phyloP scores from a whole-genome alignment of 2,113 vertebrate genomes.

The Tursiops truncatus region DNA sequence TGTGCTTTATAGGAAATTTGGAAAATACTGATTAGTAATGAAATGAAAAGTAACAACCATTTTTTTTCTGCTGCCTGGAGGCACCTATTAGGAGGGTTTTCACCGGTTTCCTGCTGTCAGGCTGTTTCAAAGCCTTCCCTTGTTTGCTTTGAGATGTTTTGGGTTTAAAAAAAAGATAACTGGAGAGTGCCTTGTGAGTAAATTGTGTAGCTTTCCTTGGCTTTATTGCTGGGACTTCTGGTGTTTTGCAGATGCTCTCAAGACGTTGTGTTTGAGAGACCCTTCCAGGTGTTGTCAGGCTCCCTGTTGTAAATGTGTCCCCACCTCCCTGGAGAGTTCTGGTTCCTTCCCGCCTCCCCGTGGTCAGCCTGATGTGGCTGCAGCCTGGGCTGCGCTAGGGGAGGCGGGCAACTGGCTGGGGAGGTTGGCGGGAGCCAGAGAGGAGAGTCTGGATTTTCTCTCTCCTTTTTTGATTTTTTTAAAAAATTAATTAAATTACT shows the following conservation, averaged over 20 bases:
- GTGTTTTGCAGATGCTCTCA: not conserved
- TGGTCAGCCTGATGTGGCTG: constrained; percentile 83
- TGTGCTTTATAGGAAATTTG: not conserved
- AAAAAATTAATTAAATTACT: too few species aligned
- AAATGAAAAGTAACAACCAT: not conserved
- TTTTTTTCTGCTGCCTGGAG: not conserved
- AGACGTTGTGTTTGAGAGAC: not conserved
- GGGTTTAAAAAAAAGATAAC: not conserved
- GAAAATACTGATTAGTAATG: not conserved
- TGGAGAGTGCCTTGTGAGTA: not conserved
- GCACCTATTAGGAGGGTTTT: not conserved
- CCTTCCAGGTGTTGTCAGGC: not conserved
- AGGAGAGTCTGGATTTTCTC: constrained; percentile 76
- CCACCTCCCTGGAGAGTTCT: not conserved
- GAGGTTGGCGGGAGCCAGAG: constrained; percentile 62
- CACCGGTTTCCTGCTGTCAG: not conserved
- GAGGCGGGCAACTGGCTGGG: constrained; percentile 23
- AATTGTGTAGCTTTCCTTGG: not conserved
- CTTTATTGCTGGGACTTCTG: not conserved
- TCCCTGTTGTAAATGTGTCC: not conserved
- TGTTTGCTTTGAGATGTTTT: not conserved
- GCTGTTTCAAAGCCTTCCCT: not conserved
- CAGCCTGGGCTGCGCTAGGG: constrained; percentile 85
- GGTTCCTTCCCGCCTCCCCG: accelerated
- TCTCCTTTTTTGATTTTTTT: too few species aligned